Conservation (phyloP, 2,888 invertebrate species). For the Alviniconcha strummeri region DNA sequence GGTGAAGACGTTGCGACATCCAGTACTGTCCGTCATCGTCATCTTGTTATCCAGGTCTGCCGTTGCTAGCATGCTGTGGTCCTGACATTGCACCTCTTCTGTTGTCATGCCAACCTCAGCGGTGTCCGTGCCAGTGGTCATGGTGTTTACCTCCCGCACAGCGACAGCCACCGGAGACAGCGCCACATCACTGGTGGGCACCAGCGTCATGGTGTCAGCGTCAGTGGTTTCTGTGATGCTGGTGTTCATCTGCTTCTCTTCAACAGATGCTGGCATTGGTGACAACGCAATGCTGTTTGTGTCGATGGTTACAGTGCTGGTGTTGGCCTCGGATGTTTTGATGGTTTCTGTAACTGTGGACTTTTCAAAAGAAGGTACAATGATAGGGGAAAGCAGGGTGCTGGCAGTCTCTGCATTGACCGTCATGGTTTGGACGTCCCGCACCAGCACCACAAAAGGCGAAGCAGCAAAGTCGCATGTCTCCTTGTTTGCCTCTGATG, state of each 20-base stretch:
- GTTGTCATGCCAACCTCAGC: slow-evolving; percentile 35
- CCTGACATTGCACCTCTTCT: slow-evolving; percentile 25
- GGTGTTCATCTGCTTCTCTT: neutral
- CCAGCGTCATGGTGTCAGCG: neutral
- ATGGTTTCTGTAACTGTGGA: neutral
- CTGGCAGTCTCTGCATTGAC: neutral
- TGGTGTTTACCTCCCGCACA: slow-evolving; percentile 10
- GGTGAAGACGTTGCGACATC: slow-evolving; percentile 44
- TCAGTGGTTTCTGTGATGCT: neutral
- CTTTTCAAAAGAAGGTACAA: neutral
- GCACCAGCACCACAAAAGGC: neutral
- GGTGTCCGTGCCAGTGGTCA: slow-evolving; percentile 1
- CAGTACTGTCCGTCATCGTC: slow-evolving; percentile 48
- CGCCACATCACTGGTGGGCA: slow-evolving; percentile 5
- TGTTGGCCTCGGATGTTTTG: neutral
- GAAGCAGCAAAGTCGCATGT: neutral
- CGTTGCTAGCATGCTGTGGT: slow-evolving; percentile 36
- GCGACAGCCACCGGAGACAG: slow-evolving; percentile 8
- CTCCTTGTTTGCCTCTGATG: neutral
- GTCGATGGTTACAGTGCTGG: neutral
- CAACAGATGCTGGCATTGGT: slow-evolving; percentile 6
- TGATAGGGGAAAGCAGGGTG: neutral
- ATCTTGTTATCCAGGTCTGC: slow-evolving; percentile 36
- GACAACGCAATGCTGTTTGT: neutral
- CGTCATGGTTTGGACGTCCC: neutral